These are phyloP conservation scores for Pseudomyrmex dendroicus DNA, from an alignment of 1,140 invertebrate genomes.

Conservation along the genomic window DNA sequence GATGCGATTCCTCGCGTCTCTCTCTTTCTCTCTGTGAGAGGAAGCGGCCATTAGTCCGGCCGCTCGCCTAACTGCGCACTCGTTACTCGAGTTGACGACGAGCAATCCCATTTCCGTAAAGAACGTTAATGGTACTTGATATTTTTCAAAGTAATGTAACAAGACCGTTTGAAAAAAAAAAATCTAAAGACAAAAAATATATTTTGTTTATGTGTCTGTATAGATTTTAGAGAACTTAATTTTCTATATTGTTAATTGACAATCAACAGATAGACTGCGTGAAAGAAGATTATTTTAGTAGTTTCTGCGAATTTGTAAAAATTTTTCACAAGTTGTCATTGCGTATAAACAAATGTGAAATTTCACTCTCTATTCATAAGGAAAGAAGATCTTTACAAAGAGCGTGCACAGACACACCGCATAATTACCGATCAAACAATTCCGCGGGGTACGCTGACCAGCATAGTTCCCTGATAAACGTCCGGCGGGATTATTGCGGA, in stretches of 20 bases:
- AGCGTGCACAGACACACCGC: neutral
- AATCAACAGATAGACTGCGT: no score
- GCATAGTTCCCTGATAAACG: conserved; percentile 75
- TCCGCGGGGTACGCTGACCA: conserved; percentile 21
- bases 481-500: conserved; percentile 69
- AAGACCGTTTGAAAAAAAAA: neutral
- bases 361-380: neutral
- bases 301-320: no score
- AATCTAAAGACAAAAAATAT: neutral
- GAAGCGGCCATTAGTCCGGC: conserved; percentile 74
- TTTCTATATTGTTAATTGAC: no score
- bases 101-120: conserved; percentile 79
- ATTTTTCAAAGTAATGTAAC: no score
- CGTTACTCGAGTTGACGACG: conserved; percentile 65
- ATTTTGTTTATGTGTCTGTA: no score
- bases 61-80: conserved; percentile 71
- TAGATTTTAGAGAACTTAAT: no score
- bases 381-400: neutral
- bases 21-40: conserved; percentile 15
- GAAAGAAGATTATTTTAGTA: no score
- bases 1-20: conserved; percentile 67
- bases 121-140: no score
- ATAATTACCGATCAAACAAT: conserved; percentile 57
- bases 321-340: no score
- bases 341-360: neutral